phyloP scores from a whole-genome alignment of 2,113 vertebrate species.

The Sitta europaea region DNA sequence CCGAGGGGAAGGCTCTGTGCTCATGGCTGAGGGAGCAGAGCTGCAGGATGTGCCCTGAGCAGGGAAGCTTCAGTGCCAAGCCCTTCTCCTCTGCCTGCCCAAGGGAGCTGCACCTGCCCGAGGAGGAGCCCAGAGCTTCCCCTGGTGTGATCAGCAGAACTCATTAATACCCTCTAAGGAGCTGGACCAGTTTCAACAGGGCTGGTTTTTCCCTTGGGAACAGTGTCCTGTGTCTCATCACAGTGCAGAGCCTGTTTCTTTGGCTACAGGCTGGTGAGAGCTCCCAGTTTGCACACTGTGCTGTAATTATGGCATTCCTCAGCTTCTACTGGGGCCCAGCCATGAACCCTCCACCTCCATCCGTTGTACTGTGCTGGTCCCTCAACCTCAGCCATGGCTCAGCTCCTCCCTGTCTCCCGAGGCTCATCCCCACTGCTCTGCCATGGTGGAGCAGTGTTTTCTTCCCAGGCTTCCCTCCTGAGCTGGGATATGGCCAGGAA shows the following conservation, averaged over 20 bases:
- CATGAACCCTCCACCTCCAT: background rate
- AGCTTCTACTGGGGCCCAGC: background rate
- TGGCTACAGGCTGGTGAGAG: background rate
- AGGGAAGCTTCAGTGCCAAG: background rate
- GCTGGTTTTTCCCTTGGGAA: conserved; percentile 34
- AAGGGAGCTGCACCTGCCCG: background rate
- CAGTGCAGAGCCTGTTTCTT: background rate
- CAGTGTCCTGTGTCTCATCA: background rate
- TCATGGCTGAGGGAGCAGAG: background rate
- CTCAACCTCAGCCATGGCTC: background rate
- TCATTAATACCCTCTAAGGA: background rate
- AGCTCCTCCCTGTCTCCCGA: background rate
- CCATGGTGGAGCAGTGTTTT: background rate
- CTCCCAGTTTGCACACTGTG: background rate
- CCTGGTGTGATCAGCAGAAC: background rate
- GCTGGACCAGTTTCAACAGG: background rate
- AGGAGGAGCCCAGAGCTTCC: background rate
- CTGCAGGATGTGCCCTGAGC: background rate
- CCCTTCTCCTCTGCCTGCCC: background rate
- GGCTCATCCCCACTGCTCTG: background rate
- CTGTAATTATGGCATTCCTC: background rate
- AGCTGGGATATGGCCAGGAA: background rate
- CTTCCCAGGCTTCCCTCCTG: background rate
- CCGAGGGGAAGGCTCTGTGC: background rate
- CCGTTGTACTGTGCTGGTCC: background rate